Evolutionary conservation across 2,113 vertebrate genomes (phyloP), one percentile per base, ranked within the genome.

Genomic region (Dunckerocampus dactyliophorus): DNA sequence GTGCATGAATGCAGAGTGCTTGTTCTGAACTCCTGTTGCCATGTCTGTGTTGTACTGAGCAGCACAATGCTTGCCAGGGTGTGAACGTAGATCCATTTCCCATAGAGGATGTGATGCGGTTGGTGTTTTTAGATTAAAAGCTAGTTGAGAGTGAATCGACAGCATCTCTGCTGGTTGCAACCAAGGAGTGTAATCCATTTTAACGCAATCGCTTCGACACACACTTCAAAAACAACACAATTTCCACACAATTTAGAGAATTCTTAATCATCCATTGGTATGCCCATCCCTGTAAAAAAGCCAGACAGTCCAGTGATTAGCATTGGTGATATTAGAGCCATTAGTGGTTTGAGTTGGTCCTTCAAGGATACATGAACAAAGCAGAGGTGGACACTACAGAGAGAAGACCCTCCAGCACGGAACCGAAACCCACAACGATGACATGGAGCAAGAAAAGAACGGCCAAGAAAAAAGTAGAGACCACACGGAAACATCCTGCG

Each of bases 401-500:
- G 24, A 65, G 60, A 74, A 54, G 67, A 46, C 68, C 80, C 74
- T 75, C 37, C 45, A 65, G 76, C n/a, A 0, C 48, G 69, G 63
- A 83, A 71, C 34, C 24, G 47, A 75, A 72, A 74, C 16, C 69
- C 62, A 65, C 77, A 77, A 72, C 65, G 55, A 61, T 6, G 24
- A 67, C 66, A 68, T 63, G 57, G 70, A 55, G 37, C 21, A 52
- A 59, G 28, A 51, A 57, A 52, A 21, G 58, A 34, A 49, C 66
- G 57, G 57, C 63, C 73, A 46, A 72, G 60, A 54, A 56, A 68
- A 60, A 63, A 28, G 34, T 46, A 48, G 59, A 76, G 79, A 76
- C 82, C 82, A 75, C 80, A 82, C 62, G 66, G 70, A 79, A 77
- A 82, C 68, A 83, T 79, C 75, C 77, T 69, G 64, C 65, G 73